Evolutionary conservation across 2,797 vertebrate species (phyloP).

Genomic region (Falco concolor): DNA sequence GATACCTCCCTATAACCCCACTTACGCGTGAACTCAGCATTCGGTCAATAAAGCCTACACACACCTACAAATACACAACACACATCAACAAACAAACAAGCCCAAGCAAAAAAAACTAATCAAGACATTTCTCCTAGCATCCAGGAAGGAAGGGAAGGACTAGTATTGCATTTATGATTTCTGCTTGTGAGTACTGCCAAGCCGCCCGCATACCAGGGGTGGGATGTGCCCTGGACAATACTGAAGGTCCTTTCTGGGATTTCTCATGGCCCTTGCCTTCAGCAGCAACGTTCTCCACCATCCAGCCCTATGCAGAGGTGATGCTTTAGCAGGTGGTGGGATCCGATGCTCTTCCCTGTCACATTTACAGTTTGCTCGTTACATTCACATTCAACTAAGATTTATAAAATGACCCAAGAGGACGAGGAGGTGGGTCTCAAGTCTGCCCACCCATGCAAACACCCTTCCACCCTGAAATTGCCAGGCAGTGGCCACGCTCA

Average conservation of each 20-base stretch:
- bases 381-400: neutral
- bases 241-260: neutral
- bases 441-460: neutral
- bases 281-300: rapidly evolving
- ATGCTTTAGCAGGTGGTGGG: neutral
- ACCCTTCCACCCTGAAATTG: neutral
- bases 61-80: neutral
- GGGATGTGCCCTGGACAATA: neutral
- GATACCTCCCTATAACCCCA: neutral
- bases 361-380: neutral
- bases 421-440: neutral
- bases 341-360: neutral
- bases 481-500: neutral
- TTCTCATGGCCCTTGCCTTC: neutral
- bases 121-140: neutral
- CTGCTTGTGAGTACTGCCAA: neutral
- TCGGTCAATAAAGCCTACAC: conserved; percentile 4
- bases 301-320: neutral
- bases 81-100: neutral
- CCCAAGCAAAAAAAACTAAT: neutral
- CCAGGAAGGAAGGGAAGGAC: neutral
- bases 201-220: rapidly evolving
- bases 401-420: neutral
- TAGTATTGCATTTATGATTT: neutral
- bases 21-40: neutral